Percentiles rank a stretch among this genome's conserved stretches.
phyloP scores from a whole-genome alignment of 2,797 vertebrate species.

The Gymnothorax reevesii region DNA sequence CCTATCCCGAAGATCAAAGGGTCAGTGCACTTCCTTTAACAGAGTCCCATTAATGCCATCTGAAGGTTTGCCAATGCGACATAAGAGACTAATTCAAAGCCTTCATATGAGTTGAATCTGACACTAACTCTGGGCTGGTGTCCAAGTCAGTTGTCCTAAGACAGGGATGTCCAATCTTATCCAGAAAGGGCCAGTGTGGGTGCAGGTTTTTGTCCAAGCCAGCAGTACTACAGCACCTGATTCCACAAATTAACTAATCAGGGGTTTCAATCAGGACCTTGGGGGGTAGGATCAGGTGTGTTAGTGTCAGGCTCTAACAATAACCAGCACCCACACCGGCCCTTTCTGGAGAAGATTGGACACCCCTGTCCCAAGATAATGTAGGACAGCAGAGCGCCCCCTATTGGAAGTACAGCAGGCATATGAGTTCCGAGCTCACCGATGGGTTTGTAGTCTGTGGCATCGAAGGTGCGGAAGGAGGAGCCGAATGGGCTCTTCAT shows the following conservation, averaged over 20 bases:
- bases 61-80: too few relatives aligned
- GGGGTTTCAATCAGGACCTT: too few relatives aligned
- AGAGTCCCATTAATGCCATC: too few relatives aligned
- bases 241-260: too few relatives aligned
- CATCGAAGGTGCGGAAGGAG: constrained; percentile 97
- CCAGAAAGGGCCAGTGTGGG: too few relatives aligned
- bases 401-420: background rate
- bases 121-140: background rate
- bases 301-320: background rate
- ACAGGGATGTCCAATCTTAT: too few relatives aligned
- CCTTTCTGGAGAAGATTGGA: background rate
- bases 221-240: too few relatives aligned
- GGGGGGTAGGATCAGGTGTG: background rate
- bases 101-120: background rate
- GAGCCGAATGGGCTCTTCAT: constrained; percentile 99
- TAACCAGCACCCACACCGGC: background rate
- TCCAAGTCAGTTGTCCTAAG: too few relatives aligned
- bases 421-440: constrained; percentile 68
- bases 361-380: too few relatives aligned
- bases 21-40: too few relatives aligned
- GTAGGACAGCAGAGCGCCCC: background rate
- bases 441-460: constrained; percentile 98
- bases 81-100: too few relatives aligned
- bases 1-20: background rate
- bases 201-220: too few relatives aligned